Evolutionary conservation across 1,140 invertebrate genomes (phyloP).

Genomic region (Drosophila teissieri): DNA sequence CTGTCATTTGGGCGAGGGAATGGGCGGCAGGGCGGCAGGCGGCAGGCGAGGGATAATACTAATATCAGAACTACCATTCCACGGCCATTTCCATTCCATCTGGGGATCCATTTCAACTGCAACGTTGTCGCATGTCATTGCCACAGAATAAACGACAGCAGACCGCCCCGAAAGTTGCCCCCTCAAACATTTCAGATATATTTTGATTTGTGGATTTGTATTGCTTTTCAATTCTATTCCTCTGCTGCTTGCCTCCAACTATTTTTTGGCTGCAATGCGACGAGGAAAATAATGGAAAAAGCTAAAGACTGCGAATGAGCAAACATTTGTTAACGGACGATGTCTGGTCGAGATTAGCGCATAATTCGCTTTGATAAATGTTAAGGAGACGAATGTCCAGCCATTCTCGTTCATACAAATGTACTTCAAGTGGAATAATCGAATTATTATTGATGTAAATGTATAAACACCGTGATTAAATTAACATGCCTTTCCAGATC

Average conservation of each 20-base stretch:
- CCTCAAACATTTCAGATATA: slow-evolving; percentile 55
- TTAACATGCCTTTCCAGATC: too few species aligned
- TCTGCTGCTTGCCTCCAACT: not conserved
- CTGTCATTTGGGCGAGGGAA: slow-evolving; percentile 36
- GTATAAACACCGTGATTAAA: not conserved
- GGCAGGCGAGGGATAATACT: slow-evolving; percentile 14
- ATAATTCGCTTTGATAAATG: slow-evolving; percentile 27
- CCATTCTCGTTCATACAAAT: not conserved
- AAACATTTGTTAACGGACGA: slow-evolving; percentile 51
- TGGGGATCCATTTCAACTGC: slow-evolving; percentile 47
- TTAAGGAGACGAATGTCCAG: slow-evolving; percentile 16
- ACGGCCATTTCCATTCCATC: slow-evolving; percentile 33
- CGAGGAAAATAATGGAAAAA: slow-evolving; percentile 20
- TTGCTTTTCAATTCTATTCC: slow-evolving; percentile 55
- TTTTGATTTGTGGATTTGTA: slow-evolving; percentile 70
- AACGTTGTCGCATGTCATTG: slow-evolving; percentile 67
- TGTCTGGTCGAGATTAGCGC: slow-evolving; percentile 58
- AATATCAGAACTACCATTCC: slow-evolving; percentile 9
- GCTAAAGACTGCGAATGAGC: slow-evolving; percentile 10
- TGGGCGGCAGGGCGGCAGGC: not conserved
- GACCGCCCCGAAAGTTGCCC: slow-evolving; percentile 30
- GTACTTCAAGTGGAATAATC: not conserved
- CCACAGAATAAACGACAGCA: slow-evolving; percentile 52
- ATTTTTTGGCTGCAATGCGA: slow-evolving; percentile 58
- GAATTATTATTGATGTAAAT: not conserved